phyloP scores from a whole-genome alignment of 2,888 invertebrate genomes.

The Thyatira batis region DNA sequence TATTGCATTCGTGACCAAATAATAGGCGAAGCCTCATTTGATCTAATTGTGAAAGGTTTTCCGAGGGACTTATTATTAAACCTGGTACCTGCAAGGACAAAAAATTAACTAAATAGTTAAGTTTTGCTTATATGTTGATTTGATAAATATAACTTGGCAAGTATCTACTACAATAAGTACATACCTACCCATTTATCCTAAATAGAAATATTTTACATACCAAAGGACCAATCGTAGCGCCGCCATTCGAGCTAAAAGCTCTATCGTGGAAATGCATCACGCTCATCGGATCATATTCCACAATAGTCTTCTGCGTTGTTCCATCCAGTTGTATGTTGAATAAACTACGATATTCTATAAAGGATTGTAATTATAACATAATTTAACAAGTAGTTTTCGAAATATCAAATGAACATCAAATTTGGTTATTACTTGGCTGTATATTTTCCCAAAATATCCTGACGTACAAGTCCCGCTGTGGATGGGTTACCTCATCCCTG shows the following conservation, averaged over 20 bases:
- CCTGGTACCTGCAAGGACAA: constrained; percentile 48
- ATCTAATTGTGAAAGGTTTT: constrained; percentile 57
- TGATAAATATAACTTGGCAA: too few species aligned
- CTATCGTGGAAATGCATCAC: constrained; percentile 70
- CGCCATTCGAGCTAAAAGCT: constrained; percentile 61
- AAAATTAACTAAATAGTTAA: background rate
- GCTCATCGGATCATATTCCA: constrained; percentile 66
- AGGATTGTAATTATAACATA: background rate
- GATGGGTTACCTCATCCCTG: constrained; percentile 62
- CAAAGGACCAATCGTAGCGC: constrained; percentile 52
- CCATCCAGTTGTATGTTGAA: constrained; percentile 36
- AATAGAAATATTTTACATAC: too few species aligned
- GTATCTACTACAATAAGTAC: too few species aligned
- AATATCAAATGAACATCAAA: background rate
- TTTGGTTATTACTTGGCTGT: constrained; percentile 47
- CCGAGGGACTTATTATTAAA: constrained; percentile 45
- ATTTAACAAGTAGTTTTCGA: background rate
- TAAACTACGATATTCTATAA: constrained; percentile 48
- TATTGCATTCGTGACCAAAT: constrained; percentile 63
- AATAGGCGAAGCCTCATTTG: constrained; percentile 53
- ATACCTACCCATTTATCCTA: too few species aligned
- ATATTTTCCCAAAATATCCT: constrained; percentile 64
- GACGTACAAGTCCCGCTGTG: constrained; percentile 58
- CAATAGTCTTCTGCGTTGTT: constrained; percentile 19
- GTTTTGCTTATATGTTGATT: too few species aligned